phyloP scores from a whole-genome alignment of 2,888 invertebrate genomes.

The Coelinius sp. region DNA sequence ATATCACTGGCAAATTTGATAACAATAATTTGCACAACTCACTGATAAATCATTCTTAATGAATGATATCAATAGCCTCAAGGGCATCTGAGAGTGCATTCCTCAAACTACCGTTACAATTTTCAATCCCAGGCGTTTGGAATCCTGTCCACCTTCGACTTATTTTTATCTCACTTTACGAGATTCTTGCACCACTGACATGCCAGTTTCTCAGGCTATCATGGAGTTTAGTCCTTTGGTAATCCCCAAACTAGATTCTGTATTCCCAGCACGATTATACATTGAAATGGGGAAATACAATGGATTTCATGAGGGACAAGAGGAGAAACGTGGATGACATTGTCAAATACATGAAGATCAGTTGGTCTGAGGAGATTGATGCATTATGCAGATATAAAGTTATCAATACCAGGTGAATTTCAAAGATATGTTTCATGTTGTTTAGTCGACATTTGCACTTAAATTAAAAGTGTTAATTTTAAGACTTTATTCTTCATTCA shows the following conservation, averaged over 20 bases:
- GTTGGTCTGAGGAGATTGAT: neutral
- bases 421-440: too few species aligned
- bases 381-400: neutral
- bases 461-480: neutral
- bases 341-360: neutral
- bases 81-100: neutral
- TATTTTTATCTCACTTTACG: conserved; percentile 16
- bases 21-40: too few species aligned
- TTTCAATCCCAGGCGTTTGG: neutral
- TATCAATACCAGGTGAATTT: neutral
- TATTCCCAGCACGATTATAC: neutral
- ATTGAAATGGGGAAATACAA: neutral
- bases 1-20: too few species aligned
- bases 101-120: neutral
- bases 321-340: neutral
- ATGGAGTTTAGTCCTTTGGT: neutral
- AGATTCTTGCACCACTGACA: conserved; percentile 3
- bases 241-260: neutral
- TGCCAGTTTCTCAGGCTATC: neutral
- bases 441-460: neutral
- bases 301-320: neutral
- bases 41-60: neutral
- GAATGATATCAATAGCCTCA: neutral
- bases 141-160: conserved; percentile 23
- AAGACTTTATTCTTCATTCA: too few species aligned